These are phyloP conservation scores for Musca vetustissima DNA, from an alignment of 1,140 invertebrate species.

Conservation along the genomic window DNA sequence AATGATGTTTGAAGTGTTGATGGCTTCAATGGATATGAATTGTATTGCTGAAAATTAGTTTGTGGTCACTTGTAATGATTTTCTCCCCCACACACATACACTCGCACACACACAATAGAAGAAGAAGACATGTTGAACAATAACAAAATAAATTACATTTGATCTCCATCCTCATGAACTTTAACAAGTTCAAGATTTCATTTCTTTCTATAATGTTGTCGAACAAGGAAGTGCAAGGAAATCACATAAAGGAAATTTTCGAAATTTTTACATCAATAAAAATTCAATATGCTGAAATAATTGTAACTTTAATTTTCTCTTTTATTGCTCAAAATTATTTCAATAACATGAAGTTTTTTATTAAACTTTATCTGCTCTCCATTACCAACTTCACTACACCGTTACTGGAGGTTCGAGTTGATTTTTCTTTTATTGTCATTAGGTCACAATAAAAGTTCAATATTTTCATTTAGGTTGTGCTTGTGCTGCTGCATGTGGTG, in stretches of 20 bases:
- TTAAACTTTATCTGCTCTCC: background rate
- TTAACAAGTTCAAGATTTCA: conserved; percentile 11
- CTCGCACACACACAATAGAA: background rate
- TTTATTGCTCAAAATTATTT: background rate
- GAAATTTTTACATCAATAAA: background rate
- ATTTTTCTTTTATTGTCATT: conserved; percentile 1
- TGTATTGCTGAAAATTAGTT: background rate
- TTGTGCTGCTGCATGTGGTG: background rate
- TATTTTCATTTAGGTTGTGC: conserved; percentile 4
- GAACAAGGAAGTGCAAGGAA: background rate
- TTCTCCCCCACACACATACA: too few species aligned
- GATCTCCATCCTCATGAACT: conserved; percentile 1
- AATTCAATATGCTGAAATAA: background rate
- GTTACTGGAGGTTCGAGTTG: background rate
- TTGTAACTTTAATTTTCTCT: background rate
- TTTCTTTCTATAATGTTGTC: background rate
- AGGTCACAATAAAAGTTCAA: conserved; percentile 8
- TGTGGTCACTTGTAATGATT: conserved; percentile 11
- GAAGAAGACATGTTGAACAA: background rate
- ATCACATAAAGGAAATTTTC: background rate
- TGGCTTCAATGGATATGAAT: background rate
- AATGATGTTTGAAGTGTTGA: background rate
- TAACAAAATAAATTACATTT: background rate
- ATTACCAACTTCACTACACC: background rate
- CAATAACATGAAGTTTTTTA: too few species aligned